Evolutionary conservation across 2,888 invertebrate genomes (phyloP), one percentile per base, ranked within the genome.

Genomic region (Microplitis manilae): DNA sequence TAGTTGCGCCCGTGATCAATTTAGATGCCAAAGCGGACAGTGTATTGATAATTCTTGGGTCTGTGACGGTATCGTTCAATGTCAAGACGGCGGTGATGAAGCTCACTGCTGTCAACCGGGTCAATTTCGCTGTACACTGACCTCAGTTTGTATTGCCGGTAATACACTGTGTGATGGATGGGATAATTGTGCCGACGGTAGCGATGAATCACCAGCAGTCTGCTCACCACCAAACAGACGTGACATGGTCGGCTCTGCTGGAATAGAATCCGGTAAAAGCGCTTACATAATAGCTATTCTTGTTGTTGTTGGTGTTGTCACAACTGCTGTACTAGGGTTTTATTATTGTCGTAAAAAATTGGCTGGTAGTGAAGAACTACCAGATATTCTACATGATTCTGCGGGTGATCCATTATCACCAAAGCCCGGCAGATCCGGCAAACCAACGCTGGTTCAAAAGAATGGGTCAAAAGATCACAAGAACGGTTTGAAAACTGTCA

Each of bases 141-240:
- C 93, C 64, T 93, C 94, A 15, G 92, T 94, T 0, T 96, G 96
- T 83, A 93, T 96, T 20, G 92, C 95, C 0, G 90, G 92, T 2
- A 90, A 92, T 0, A 89, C 93, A 6, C 90, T 96, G 0, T 97
- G 97, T 85, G 96, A 97, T 89, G 94, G 94, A 0, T 93, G 93
- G 89, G 93, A 93, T 8, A 93, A 96, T 87, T 97, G 97, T 87
- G 93, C 93, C 1, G 96, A 96, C 90, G 95, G 95, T 1, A 93
- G 94, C 0, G 96, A 97, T 87, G 97, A 97, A 88, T 91, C 92
- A 6, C 91, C 93, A 1, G 92, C 93, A 1, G 92, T 93, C 4
- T 95, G 95, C 84, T 90, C 91, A 1, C 85, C 87, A 0, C 83
- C 85, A 5, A 87, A 85, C 76, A 90, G 90, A n/a, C 90, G 91